These are phyloP conservation scores for Takifugu bimaculatus DNA, from an alignment of 2,113 vertebrate species.

Conservation along the genomic window DNA sequence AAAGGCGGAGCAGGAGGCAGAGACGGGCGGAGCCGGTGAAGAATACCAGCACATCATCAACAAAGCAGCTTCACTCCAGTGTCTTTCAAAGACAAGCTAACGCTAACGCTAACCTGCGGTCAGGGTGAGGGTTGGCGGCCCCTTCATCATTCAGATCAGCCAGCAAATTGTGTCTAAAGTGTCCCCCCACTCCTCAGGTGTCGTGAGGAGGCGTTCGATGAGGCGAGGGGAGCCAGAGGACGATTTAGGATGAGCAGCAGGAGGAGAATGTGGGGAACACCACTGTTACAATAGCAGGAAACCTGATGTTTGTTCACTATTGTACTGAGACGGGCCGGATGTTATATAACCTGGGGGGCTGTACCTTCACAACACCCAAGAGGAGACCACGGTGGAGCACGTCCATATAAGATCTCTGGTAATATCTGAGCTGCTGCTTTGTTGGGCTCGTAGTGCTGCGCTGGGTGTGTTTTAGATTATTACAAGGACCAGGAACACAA, in stretches of 20 bases:
- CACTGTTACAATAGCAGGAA: conserved; percentile 51
- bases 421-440: neutral
- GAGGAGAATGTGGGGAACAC: conserved; percentile 26
- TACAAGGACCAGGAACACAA: too few relatives aligned
- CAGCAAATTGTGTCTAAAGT: too few relatives aligned
- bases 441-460: too few relatives aligned
- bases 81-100: too few relatives aligned
- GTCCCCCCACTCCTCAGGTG: too few relatives aligned
- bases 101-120: too few relatives aligned
- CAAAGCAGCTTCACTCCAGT: too few relatives aligned
- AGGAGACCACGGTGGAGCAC: neutral
- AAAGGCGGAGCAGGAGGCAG: neutral
- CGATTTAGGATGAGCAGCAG: neutral
- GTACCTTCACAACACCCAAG: conserved; percentile 39
- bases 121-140: too few relatives aligned
- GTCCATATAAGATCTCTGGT: conserved; percentile 17
- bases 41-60: too few relatives aligned
- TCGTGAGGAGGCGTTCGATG: neutral
- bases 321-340: conserved; percentile 33
- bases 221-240: neutral
- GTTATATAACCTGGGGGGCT: conserved; percentile 43
- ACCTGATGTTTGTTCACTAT: conserved; percentile 46
- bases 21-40: too few relatives aligned
- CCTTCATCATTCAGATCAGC: too few relatives aligned
- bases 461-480: too few relatives aligned